Evolutionary conservation across 2,888 invertebrate species (phyloP).

Genomic region (Rhingia campestris): DNA sequence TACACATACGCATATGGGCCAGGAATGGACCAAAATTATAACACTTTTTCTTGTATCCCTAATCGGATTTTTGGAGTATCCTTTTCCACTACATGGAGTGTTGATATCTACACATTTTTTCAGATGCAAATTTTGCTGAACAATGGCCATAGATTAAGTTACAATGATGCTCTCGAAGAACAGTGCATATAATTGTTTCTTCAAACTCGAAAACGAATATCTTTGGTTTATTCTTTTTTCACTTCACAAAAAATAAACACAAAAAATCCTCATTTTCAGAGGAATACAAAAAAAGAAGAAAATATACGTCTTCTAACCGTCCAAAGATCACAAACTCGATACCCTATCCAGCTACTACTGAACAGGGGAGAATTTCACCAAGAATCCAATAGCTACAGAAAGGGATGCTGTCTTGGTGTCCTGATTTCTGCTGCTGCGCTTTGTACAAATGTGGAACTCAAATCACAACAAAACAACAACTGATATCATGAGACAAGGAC

Average conservation of each 20-base stretch:
- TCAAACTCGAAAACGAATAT: conserved; percentile 34
- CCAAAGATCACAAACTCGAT: conserved; percentile 76
- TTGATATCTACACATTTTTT: conserved; percentile 7
- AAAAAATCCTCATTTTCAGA: neutral
- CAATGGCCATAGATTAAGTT: neutral
- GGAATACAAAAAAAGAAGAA: conserved; percentile 11
- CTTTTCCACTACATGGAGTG: neutral
- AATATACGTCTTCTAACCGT: conserved; percentile 63
- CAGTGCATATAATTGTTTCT: neutral
- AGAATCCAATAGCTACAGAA: conserved; percentile 70
- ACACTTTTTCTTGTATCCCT: conserved; percentile 52
- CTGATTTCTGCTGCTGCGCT: conserved; percentile 73
- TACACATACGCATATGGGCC: conserved; percentile 69
- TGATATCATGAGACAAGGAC: conserved; percentile 57
- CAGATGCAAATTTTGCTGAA: neutral
- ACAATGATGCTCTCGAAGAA: no score
- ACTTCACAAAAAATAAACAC: conserved; percentile 9
- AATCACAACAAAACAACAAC: conserved; percentile 34
- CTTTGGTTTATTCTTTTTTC: conserved; percentile 4
- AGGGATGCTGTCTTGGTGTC: conserved; percentile 72
- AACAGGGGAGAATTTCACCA: conserved; percentile 76
- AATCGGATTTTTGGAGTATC: conserved; percentile 28
- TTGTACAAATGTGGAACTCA: conserved; percentile 67
- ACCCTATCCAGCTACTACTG: conserved; percentile 83
- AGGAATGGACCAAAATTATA: conserved; percentile 59